phyloP scores from a whole-genome alignment of 2,888 invertebrate species.

The Xylota segnis region DNA sequence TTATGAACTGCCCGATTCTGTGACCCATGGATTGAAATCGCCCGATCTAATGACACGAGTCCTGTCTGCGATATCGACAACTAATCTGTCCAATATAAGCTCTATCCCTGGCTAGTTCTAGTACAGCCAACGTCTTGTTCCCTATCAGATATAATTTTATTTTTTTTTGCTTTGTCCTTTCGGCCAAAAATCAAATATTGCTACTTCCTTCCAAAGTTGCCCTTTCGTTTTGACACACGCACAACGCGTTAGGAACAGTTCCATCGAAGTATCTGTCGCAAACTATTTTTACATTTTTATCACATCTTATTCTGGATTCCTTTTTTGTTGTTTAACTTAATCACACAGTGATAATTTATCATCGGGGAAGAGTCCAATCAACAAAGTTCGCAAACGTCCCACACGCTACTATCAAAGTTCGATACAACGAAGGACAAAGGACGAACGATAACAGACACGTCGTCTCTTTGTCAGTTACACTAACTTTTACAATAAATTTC shows the following conservation, averaged over 20 bases:
- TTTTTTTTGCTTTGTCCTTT: no score
- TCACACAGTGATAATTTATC: slow-evolving; percentile 32
- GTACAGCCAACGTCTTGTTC: no score
- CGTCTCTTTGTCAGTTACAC: slow-evolving; percentile 46
- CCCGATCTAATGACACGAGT: neutral
- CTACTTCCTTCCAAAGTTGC: no score
- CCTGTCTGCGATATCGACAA: neutral
- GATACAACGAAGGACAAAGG: slow-evolving; percentile 15
- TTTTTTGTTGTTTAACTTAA: neutral
- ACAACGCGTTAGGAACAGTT: no score
- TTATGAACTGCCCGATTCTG: no score
- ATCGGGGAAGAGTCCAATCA: slow-evolving; percentile 36
- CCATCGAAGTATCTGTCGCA: no score
- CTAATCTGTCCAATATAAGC: no score
- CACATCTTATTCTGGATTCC: neutral
- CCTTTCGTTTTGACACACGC: no score
- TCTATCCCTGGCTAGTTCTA: no score
- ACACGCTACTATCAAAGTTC: neutral
- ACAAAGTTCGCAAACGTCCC: slow-evolving; percentile 30
- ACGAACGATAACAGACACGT: slow-evolving; percentile 24
- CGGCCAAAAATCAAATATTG: no score
- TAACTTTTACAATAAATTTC: slow-evolving; percentile 51
- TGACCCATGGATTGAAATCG: no score
- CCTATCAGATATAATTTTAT: no score
- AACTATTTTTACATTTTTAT: neutral